Evolutionary conservation across 30 jellyfish, hydroid and myxozoan genomes (phyloP).

Genomic region (Pelagia noctiluca): DNA sequence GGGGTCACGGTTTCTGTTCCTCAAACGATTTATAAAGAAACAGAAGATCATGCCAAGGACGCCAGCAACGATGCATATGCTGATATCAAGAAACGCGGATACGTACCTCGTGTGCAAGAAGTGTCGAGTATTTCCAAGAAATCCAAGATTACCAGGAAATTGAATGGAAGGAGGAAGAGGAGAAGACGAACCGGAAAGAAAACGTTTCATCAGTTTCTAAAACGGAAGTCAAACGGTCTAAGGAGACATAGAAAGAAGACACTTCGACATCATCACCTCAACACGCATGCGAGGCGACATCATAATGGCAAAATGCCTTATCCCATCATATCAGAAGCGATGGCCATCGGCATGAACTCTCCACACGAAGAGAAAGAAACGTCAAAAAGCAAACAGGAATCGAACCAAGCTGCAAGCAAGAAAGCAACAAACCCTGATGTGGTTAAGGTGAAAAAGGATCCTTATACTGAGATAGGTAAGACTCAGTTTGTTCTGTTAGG

Average conservation of each 20-base stretch:
- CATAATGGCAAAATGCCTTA: not conserved
- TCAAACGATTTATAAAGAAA: constrained; percentile 65
- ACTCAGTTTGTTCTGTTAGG: not conserved
- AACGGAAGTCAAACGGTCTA: not conserved
- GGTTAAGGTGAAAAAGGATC: constrained; percentile 58
- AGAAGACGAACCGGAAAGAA: not conserved
- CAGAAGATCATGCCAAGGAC: constrained; percentile 34
- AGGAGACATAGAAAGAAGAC: not conserved
- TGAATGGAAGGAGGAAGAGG: not conserved
- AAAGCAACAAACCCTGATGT: constrained; percentile 7
- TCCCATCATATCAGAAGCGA: not conserved
- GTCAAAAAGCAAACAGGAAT: constrained; percentile 25
- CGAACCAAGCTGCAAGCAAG: constrained; percentile 46
- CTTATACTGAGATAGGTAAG: constrained; percentile 82
- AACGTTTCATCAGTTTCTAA: not conserved
- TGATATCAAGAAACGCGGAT: constrained; percentile 70
- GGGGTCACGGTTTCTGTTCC: constrained; percentile 88
- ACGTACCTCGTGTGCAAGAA: constrained; percentile 13
- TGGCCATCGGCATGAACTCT: not conserved
- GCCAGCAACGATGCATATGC: constrained; percentile 81
- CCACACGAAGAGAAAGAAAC: constrained; percentile 22
- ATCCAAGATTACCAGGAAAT: not conserved
- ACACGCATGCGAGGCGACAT: not conserved
- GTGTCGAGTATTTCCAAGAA: not conserved
- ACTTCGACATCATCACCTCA: not conserved